Evolutionary conservation across 2,888 invertebrate genomes (phyloP), one percentile per base, ranked within the genome.

Genomic region (Plemyria rubiginata): DNA sequence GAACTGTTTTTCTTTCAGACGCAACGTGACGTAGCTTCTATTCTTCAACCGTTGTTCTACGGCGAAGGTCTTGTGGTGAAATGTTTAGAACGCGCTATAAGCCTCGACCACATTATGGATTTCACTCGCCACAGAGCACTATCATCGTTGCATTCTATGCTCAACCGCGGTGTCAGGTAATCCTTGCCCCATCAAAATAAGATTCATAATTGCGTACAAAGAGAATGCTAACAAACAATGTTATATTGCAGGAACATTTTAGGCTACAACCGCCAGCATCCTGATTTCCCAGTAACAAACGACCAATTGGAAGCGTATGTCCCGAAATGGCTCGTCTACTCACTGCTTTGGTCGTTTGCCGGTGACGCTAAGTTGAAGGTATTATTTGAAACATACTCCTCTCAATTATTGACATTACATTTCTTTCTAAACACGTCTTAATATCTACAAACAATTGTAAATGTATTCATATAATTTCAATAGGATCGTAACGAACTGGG

Each of bases 91-190:
- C 98, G 97, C 80, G 98, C 99, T 0, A 96, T 96, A 84, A 95
- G 95, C 32, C 97, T 98, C 78, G 99, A 99, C 81, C 99, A 99
- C 82, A 97, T 99, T 53, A 99, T 99, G 99, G 99, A 99, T 92
- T 99, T 99, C 85, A 99, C 99, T 0, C 94, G 98, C n/a, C 94
- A 99, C 70, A 94, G 99, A 60, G 99, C 99, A 1, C 94, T 99
- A 1, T 98, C 98, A 58, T 98, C 99, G 0, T 93, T 99, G 60
- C 99, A 99, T 90, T 99, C 99, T 4, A 99, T 99, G 98, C 91
- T 99, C 48, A 99, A 99, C 88, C 98, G 99, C 83, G 95, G 97
- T 22, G 97, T 97, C 38, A 94, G 97, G 93, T 96, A 94, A 55
- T 36, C 49, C 28, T 56, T 56, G 45, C 8, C 5, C 6, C 12